Evolutionary conservation across 2,797 vertebrate species (phyloP), one percentile per base, ranked within the genome.

Genomic region (Discoglossus pictus): DNA sequence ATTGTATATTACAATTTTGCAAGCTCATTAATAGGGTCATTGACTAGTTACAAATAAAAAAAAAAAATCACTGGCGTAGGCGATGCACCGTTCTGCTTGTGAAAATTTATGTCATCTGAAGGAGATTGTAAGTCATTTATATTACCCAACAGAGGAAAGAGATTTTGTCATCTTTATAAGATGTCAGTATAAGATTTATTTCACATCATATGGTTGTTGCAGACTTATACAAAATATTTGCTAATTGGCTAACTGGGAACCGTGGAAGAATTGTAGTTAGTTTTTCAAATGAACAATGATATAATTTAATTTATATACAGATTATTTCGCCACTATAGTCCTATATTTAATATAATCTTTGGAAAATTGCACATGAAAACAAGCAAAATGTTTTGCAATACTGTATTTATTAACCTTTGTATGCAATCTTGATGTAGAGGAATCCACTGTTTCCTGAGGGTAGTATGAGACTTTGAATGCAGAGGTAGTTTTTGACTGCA

Each of bases 11-110:
- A 68, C 44, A 52, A 61, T 54, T 39, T 61, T 40, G 17, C n/a
- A 7, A 39, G 48, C 34, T 61, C 56, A 61, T 54, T 68, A 61
- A 61, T 46, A 46, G 66, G 51, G 55, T 54, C 59, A 55, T 55
- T 62, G 59, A 42, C 59, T 62, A 50, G 34, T 55, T 55, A 48
- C 55, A 62, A 55, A 62, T 62, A 17, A 4, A n/a, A n/a, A 31
- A 31, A 8, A 69, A 65, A 69, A 48, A 21, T 21, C 23, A 62
- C 43, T 61, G 66, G 66, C 51, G 56, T 16, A 62, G 53, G 38
- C 55, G 40, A 69, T 69, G 34, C 23, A 39, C 16, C 35, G 39
- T 35, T 53, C 25, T 62, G 27, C 27, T 20, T 62, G 50, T 61
- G 39, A 68, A 38, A 54, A 54, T 39, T 20, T 53, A 61, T 61